Conservation (phyloP, 1,140 invertebrate genomes). For the Rhopalosiphum padi region DNA sequence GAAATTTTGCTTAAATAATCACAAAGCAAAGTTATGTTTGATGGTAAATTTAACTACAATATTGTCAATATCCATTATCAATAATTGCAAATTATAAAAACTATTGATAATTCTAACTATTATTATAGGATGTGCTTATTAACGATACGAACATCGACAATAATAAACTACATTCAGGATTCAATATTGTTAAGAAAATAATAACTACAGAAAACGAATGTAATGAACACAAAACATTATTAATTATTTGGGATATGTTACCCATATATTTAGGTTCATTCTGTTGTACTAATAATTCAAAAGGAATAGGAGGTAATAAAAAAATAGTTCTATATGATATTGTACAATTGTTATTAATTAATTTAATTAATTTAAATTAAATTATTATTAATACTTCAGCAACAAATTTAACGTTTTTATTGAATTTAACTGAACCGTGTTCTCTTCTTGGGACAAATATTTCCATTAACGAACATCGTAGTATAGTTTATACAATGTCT, state of each 20-base stretch:
- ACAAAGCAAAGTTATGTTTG: conserved; percentile 39
- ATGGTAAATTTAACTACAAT: conserved; percentile 19
- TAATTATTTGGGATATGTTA: conserved; percentile 44
- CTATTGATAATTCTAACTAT: not conserved
- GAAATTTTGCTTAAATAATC: conserved; percentile 42
- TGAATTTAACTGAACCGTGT: conserved; percentile 37
- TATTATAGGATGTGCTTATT: conserved; percentile 18
- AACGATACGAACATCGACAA: not conserved
- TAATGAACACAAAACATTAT: conserved; percentile 19
- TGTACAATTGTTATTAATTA: not conserved
- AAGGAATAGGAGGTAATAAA: conserved; percentile 40
- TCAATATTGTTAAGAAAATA: conserved; percentile 31
- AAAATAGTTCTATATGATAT: not conserved
- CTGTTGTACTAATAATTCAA: conserved; percentile 31
- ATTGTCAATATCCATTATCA: not conserved
- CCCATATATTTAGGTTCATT: conserved; percentile 43
- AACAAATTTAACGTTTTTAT: conserved; percentile 26
- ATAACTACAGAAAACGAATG: not conserved
- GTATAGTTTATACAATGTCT: conserved; percentile 38
- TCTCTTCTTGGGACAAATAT: not conserved
- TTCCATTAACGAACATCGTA: conserved; percentile 40
- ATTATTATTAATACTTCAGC: conserved; percentile 1
- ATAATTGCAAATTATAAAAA: not conserved
- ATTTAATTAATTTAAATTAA: not conserved
- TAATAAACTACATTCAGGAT: conserved; percentile 1